These are phyloP conservation scores for Drosophila nigritarsus DNA, from an alignment of 2,888 invertebrate species.

Conservation along the genomic window DNA sequence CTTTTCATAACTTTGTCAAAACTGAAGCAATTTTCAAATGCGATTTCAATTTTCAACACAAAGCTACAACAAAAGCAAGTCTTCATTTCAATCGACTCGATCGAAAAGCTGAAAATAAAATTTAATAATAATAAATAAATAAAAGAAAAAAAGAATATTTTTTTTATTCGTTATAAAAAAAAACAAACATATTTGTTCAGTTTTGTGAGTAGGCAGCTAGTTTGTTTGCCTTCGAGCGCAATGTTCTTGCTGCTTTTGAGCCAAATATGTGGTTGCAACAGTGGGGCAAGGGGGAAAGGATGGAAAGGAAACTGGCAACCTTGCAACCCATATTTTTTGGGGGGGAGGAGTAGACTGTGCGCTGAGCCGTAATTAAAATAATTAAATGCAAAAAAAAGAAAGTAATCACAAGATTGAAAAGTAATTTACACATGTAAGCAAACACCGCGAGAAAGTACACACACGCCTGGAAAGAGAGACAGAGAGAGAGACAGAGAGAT, in stretches of 20 bases:
- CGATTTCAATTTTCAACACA: neutral
- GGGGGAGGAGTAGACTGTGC: constrained; percentile 34
- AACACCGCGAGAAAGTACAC: constrained; percentile 59
- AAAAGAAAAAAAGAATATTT: too few relatives aligned
- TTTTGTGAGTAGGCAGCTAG: neutral
- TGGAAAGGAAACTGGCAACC: constrained; percentile 1
- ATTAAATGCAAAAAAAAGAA: constrained; percentile 78
- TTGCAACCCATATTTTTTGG: constrained; percentile 2
- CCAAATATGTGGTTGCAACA: neutral
- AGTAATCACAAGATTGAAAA: constrained; percentile 80
- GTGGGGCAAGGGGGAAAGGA: too few relatives aligned
- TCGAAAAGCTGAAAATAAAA: neutral
- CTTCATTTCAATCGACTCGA: neutral
- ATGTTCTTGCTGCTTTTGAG: neutral
- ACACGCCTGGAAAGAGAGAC: neutral
- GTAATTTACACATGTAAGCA: constrained; percentile 80
- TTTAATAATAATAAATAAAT: too few relatives aligned
- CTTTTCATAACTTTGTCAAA: neutral
- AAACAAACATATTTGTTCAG: neutral
- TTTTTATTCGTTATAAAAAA: neutral
- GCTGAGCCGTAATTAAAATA: constrained; percentile 82
- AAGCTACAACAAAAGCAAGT: neutral
- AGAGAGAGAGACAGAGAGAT: neutral
- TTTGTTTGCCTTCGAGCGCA: neutral
- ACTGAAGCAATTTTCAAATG: neutral